phyloP scores from a whole-genome alignment of 2,888 invertebrate species.

The Drosophila ustulata region DNA sequence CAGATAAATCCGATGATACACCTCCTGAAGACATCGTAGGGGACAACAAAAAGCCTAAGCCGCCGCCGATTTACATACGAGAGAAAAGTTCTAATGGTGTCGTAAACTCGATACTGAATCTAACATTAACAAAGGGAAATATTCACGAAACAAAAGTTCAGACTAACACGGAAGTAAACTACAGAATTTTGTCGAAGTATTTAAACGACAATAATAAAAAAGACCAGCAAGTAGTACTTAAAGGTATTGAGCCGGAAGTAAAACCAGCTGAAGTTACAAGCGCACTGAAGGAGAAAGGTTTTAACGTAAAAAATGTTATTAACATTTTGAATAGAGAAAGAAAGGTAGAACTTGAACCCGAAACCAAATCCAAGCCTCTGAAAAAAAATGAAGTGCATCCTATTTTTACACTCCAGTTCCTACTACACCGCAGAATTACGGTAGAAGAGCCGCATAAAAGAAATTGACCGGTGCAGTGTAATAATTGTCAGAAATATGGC shows the following conservation, averaged over 20 bases:
- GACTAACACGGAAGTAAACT: not conserved
- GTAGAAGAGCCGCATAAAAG: not conserved
- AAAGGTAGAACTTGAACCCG: not conserved
- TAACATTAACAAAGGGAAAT: not conserved
- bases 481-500: not conserved
- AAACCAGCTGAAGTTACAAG: not conserved
- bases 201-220: not conserved
- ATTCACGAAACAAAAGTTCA: not conserved
- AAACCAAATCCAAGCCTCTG: not conserved
- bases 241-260: not conserved
- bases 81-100: not conserved
- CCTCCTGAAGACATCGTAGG: not conserved
- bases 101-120: not conserved
- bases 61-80: not conserved
- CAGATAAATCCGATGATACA: not conserved
- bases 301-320: not conserved
- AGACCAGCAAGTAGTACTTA: not conserved
- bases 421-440: not conserved
- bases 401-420: not conserved
- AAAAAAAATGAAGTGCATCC: not conserved
- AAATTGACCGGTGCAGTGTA: not conserved
- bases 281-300: not conserved
- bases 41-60: not conserved
- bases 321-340: not conserved
- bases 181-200: slow-evolving; percentile 1